These are phyloP conservation scores for Drosophila yakuba DNA, from an alignment of 1,140 invertebrate species.

Conservation along the genomic window DNA sequence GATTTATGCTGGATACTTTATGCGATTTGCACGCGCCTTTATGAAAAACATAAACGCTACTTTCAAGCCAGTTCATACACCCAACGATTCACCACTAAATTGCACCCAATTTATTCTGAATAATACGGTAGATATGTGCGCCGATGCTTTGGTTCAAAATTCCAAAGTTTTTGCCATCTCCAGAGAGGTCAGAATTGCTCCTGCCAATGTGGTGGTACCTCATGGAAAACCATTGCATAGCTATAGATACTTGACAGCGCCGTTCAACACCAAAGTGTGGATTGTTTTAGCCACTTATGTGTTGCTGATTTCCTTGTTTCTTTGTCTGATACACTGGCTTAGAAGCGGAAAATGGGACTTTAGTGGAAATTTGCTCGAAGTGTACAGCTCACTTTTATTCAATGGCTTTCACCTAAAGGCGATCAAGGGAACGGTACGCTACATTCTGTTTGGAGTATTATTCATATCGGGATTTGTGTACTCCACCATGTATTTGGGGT, in stretches of 20 bases:
- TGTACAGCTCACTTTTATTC: constrained; percentile 47
- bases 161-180: constrained; percentile 22
- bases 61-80: constrained; percentile 27
- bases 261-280: constrained; percentile 50
- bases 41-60: constrained; percentile 34
- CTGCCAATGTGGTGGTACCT: constrained; percentile 57
- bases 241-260: constrained; percentile 52
- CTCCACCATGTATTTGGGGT: constrained; percentile 54
- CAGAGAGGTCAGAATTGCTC: constrained; percentile 24
- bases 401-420: constrained; percentile 19
- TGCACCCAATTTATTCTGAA: constrained; percentile 31
- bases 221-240: constrained; percentile 34
- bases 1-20: constrained; percentile 46
- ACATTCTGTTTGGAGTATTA: constrained; percentile 50
- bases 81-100: constrained; percentile 25
- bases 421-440: constrained; percentile 36
- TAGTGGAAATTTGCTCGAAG: constrained; percentile 55
- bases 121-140: constrained; percentile 51
- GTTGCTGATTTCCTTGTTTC: constrained; percentile 22
- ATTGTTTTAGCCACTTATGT: constrained; percentile 38
- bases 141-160: constrained; percentile 42
- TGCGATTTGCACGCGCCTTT: constrained; percentile 49
- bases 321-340: constrained; percentile 51
- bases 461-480: constrained; percentile 36
- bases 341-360: constrained; percentile 42